Percentiles rank a stretch among this genome's conserved stretches.
Evolutionary conservation across 2,888 invertebrate species (phyloP).

Genomic region (Clanis bilineata): DNA sequence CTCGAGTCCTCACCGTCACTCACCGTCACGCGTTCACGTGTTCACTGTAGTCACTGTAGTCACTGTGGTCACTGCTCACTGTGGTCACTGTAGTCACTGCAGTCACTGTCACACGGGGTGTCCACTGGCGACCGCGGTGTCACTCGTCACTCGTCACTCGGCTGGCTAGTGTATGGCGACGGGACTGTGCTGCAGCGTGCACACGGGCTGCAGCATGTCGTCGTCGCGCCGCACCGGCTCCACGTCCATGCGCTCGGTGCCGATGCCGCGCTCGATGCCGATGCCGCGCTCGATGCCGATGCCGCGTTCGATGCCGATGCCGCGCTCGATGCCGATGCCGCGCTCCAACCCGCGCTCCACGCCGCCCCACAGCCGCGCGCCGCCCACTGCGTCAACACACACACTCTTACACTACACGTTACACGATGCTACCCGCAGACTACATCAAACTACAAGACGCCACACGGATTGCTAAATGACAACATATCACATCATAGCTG

Average conservation of each 20-base stretch:
- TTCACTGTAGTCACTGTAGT: neutral
- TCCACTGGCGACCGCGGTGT: neutral
- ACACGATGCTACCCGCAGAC: neutral
- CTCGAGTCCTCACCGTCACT: conserved; percentile 37
- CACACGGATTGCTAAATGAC: too few species aligned
- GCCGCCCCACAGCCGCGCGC: conserved; percentile 27
- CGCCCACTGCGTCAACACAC: conserved; percentile 44
- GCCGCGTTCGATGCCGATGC: neutral
- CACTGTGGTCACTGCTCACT: neutral
- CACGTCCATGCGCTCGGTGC: conserved; percentile 89
- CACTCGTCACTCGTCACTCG: neutral
- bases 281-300: neutral
- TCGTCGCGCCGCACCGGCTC: conserved; percentile 70
- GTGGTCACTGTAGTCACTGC: conserved; percentile 5
- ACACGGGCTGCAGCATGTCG: conserved; percentile 90
- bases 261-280: conserved; percentile 45
- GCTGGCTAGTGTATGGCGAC: conserved; percentile 90
- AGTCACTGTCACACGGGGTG: conserved; percentile 7
- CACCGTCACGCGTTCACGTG: conserved; percentile 8
- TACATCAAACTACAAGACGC: neutral
- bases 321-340: conserved; percentile 33
- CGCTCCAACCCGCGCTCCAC: conserved; percentile 23
- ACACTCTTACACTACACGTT: conserved; percentile 9
- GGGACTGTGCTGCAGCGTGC: conserved; percentile 93
- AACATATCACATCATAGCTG: too few species aligned